phyloP scores from a whole-genome alignment of 2,113 vertebrate species.

The Pseudopodoces humilis region DNA sequence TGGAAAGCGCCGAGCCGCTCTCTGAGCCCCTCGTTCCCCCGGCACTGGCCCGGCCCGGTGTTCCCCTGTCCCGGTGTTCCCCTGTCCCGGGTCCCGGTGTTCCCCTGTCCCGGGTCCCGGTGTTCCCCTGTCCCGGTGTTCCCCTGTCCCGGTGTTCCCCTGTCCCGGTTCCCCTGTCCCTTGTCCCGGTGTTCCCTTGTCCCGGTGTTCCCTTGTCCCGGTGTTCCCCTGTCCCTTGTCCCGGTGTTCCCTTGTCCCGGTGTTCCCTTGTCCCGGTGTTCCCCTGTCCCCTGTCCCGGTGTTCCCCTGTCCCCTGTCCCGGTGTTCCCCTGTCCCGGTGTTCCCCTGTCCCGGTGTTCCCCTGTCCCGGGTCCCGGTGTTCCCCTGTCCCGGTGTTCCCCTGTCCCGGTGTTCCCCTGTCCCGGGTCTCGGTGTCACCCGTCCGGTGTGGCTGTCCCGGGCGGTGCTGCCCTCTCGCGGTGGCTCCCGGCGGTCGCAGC shows the following conservation, averaged over 20 bases:
- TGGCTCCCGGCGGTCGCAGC: neutral
- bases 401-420: too few relatives aligned
- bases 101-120: too few relatives aligned
- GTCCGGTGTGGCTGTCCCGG: neutral
- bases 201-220: too few relatives aligned
- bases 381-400: neutral
- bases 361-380: neutral
- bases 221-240: too few relatives aligned
- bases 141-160: neutral
- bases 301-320: accelerated
- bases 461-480: slow-evolving; percentile 68
- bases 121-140: neutral
- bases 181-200: neutral
- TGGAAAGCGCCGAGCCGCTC: neutral
- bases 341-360: neutral
- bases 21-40: neutral
- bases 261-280: neutral
- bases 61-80: too few relatives aligned
- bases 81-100: neutral
- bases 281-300: accelerated
- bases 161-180: neutral
- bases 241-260: neutral
- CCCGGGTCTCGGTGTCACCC: too few relatives aligned
- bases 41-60: neutral
- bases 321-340: accelerated